phyloP scores from a whole-genome alignment of 2,888 invertebrate genomes.

The Cephus sareptanus region DNA sequence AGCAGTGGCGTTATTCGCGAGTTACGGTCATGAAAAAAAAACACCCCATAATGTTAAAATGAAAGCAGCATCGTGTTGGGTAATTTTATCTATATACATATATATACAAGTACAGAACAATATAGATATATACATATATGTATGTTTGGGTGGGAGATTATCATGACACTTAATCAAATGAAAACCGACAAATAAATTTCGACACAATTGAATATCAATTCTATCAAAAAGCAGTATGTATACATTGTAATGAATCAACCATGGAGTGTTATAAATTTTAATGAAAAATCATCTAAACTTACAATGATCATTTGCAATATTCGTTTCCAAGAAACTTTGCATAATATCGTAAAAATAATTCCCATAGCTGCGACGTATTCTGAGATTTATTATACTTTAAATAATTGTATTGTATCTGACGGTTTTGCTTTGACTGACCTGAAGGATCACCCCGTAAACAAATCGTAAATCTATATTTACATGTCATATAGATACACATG shows the following conservation, averaged over 20 bases:
- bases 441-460: not conserved
- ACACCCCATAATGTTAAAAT: constrained; percentile 37
- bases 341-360: not conserved
- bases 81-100: not conserved
- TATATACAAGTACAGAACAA: not conserved
- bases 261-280: not conserved
- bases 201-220: not conserved
- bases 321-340: not conserved
- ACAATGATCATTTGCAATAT: not conserved
- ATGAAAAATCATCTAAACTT: not conserved
- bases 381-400: not conserved
- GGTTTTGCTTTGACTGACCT: not conserved
- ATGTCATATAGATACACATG: not conserved
- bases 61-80: constrained; percentile 22
- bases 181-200: not conserved
- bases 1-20: constrained; percentile 23
- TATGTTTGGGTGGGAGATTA: not conserved
- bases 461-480: not conserved
- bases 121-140: not conserved
- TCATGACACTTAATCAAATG: not conserved
- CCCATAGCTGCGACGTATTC: not conserved
- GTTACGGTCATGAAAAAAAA: constrained; percentile 42
- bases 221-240: not conserved
- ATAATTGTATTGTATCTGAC: not conserved
- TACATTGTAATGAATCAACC: not conserved